Base-by-base conservation (phyloP, 2,888 invertebrate genomes). In the Cheilosia scutellata region DNA sequence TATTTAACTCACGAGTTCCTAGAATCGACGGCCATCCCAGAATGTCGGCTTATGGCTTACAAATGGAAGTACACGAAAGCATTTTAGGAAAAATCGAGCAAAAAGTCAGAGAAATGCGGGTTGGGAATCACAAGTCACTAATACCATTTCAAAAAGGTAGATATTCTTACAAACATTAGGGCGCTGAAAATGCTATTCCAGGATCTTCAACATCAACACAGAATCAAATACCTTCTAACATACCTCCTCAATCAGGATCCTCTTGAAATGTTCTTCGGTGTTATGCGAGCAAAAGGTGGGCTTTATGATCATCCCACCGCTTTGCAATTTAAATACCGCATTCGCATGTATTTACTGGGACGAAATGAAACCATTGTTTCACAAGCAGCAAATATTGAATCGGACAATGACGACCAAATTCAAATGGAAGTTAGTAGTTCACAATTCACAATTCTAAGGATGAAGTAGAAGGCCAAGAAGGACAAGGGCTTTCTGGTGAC, bases 81-180 rank as follows among this genome's bases (percentile, higher is more conserved):
- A 33, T 33, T 33, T 33, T 33, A 33, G 7, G 33, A n/a, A 7
- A 33, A 9, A 16, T 20, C 5, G 49, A 20, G 5, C 7, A 4
- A 4, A 49, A 5, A 13, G 42, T 42, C 9, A 42, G 13, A 42
- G 4, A 9, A 7, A 42, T 42, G 33, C 55, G 33, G 1, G n/a
- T 57, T 57, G 55, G 33, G 33, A 2, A 5, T 6, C 29, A 57
- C 27, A 33, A 57, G 33, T 57, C 55, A 33, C 13, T 37, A 16
- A 25, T 58, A 40, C 58, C 51, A 31, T 89, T 89, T 68, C 89
- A 89, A 77, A 87, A 87, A 76, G 88, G 87, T 37, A n/a, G n/a
- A n/a, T n/a, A 87, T 89, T 55, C 20, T 89, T 13, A 87, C 87
- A 42, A 87, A 76, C 25, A 88, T 80, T 29, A 86, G 65, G 44